These are phyloP conservation scores for Danio jaintianensis DNA, from an alignment of 2,797 vertebrate species.

Conservation along the genomic window DNA sequence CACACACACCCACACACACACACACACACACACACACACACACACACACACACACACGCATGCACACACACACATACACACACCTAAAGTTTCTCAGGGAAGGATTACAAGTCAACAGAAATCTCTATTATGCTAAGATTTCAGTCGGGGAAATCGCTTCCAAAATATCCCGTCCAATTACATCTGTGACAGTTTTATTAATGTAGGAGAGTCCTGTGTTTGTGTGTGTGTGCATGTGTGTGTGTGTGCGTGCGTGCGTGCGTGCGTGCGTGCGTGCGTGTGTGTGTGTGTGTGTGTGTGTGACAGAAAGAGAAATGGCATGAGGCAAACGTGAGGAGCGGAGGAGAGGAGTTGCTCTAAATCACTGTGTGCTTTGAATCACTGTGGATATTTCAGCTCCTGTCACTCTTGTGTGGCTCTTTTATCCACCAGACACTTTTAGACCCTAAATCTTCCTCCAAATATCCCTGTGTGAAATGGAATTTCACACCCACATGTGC, in stretches of 20 bases:
- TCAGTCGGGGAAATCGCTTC: conserved; percentile 27
- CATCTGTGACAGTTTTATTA: conserved; percentile 37
- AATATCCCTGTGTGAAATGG: conserved; percentile 53
- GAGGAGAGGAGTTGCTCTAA: conserved; percentile 35
- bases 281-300: neutral
- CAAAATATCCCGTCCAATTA: conserved; percentile 43
- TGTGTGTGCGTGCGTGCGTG: neutral
- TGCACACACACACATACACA: too few species aligned
- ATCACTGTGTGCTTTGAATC: conserved; percentile 33
- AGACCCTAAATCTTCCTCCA: conserved; percentile 50
- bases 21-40: conserved; percentile 6
- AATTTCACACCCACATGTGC: conserved; percentile 34
- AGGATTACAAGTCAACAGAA: conserved; percentile 33
- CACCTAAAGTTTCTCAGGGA: neutral
- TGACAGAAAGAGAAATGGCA: conserved; percentile 66
- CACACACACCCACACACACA: neutral
- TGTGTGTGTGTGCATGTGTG: neutral
- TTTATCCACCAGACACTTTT: conserved; percentile 41
- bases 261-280: neutral
- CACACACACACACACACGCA: conserved; percentile 3
- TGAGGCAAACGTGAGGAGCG: conserved; percentile 25
- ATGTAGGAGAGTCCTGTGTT: neutral
- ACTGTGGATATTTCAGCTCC: conserved; percentile 39
- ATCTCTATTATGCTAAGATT: conserved; percentile 40
- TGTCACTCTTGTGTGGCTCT: conserved; percentile 52